Conservation (phyloP, 2,113 vertebrate genomes). For the Callospermophilus lateralis region DNA sequence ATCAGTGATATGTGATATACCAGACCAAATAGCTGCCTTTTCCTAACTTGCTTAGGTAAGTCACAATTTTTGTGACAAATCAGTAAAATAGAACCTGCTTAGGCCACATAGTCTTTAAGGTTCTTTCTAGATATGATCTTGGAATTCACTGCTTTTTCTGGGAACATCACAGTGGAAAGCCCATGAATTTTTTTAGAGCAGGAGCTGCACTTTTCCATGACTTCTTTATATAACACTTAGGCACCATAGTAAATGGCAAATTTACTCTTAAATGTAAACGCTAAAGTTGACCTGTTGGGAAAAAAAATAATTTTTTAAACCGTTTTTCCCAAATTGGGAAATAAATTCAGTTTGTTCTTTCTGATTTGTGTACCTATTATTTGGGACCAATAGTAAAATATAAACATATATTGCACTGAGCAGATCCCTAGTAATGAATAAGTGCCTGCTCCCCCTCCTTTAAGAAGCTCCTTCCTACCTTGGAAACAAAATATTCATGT, state of each 20-base stretch:
- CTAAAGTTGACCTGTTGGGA: background rate
- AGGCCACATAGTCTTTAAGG: background rate
- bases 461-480: background rate
- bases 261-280: background rate
- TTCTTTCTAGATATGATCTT: slow-evolving; percentile 4
- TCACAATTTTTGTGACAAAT: background rate
- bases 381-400: background rate
- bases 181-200: background rate
- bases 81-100: slow-evolving; percentile 9
- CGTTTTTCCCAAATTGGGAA: background rate
- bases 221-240: background rate
- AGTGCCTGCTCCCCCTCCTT: no score
- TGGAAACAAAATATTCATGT: background rate
- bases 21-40: background rate
- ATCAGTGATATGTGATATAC: background rate
- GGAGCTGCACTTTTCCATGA: slow-evolving; percentile 24
- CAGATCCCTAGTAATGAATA: background rate
- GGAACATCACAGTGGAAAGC: background rate
- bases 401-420: background rate
- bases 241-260: background rate
- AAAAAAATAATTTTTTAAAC: background rate
- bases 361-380: background rate
- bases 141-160: slow-evolving; percentile 39
- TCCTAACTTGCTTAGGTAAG: slow-evolving; percentile 11
- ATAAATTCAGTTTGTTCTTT: background rate